Evolutionary conservation across 2,888 invertebrate genomes (phyloP), one percentile per base, ranked within the genome.

Genomic region (Sipha maydis): DNA sequence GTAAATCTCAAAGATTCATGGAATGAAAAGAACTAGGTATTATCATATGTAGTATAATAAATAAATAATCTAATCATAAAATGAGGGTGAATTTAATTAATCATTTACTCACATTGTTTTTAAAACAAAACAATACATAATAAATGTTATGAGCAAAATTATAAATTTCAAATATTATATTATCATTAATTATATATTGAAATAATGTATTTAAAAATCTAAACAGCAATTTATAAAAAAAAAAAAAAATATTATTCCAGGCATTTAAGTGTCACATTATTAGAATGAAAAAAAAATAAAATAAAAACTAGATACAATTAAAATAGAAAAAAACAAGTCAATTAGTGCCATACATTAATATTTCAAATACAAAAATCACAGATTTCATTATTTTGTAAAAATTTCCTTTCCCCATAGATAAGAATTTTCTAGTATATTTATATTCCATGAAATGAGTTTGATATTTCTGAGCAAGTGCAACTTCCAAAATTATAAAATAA

Each of bases 61-160:
- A 76, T 82, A 82, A 82, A 83, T 69, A 85, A 77, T 69, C 38
- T 85, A 48, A 85, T 77, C 67, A 31, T 69, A 77, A 84, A 84
- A 67, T 85, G 85, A 48, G 77, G 77, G 67, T 48, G 77, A 77
- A 85, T 67, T 67, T 76, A 41, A 75, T 25, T n/a, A 76, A 75
- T 84, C 56, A 48, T 77, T 48, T 80, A 75, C 71, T 71, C 28
- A 61, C 25, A 80, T 75, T 80, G 88, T 88, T 88, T 88, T 80
- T 88, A 88, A 88, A 88, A 88, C 88, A 88, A 88, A 88, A 88
- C 88, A 88, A 88, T 75, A 80, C 38, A 34, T 38, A 28, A 73
- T 71, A 67, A 38, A 77, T 31, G 48, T 85, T 21, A 77, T 85
- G 85, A 85, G 85, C 85, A 85, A 85, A 77, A 67, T 41, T 85